These are phyloP conservation scores for Chromobotia macracanthus DNA, from an alignment of 2,797 vertebrate genomes.

Conservation along the genomic window DNA sequence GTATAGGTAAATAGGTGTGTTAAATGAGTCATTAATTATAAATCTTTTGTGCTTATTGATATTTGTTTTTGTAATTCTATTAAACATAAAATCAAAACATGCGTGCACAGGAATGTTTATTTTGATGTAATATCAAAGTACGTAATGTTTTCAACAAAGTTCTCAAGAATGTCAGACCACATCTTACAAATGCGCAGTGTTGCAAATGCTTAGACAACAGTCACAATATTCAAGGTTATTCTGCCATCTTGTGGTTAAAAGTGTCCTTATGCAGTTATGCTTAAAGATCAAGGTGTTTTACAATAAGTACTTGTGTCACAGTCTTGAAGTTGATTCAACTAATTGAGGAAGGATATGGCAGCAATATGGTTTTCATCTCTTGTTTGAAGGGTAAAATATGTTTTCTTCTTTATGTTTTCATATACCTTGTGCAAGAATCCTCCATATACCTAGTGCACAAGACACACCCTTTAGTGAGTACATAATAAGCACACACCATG, in stretches of 20 bases:
- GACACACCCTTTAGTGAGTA: not conserved
- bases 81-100: no score
- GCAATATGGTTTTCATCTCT: not conserved
- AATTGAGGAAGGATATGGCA: not conserved
- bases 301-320: not conserved
- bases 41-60: no score
- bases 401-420: no score
- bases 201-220: not conserved
- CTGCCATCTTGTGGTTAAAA: conserved; percentile 19
- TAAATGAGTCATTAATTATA: no score
- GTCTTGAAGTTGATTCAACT: not conserved
- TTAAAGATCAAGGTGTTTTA: not conserved
- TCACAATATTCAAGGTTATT: not conserved
- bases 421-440: no score
- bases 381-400: not conserved
- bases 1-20: no score
- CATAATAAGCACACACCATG: not conserved
- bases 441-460: not conserved
- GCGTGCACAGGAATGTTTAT: no score
- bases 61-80: no score
- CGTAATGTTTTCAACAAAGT: not conserved
- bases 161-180: not conserved
- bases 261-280: not conserved
- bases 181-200: not conserved
- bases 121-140: not conserved